phyloP scores from a whole-genome alignment of 2,113 vertebrate species.

The Daboia siamensis region DNA sequence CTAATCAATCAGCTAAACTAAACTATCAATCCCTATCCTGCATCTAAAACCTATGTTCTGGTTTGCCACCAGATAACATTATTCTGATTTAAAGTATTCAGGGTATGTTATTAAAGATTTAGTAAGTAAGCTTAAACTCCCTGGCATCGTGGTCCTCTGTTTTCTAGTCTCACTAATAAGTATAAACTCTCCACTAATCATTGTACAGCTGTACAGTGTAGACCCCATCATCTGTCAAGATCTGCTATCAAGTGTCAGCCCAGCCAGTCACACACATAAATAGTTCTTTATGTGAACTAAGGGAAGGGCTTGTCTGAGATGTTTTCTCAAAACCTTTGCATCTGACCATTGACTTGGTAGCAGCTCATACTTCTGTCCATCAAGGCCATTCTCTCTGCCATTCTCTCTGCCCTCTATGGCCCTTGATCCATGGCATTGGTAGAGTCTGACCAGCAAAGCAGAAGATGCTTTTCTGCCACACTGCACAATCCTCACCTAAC shows the following conservation, averaged over 20 bases:
- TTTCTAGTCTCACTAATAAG: not conserved
- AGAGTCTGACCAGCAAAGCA: not conserved
- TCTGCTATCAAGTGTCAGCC: not conserved
- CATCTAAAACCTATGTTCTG: not conserved
- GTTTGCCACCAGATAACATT: not conserved
- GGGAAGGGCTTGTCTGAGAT: not conserved
- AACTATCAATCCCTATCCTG: not conserved
- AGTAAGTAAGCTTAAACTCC: not conserved
- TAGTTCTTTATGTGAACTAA: too few relatives aligned
- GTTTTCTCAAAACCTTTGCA: not conserved
- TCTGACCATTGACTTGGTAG: not conserved
- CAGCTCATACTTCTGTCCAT: not conserved
- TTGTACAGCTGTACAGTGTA: not conserved
- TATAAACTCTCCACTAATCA: not conserved
- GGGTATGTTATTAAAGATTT: not conserved
- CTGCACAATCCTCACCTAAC: not conserved
- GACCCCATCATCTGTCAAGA: not conserved
- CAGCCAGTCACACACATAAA: not conserved
- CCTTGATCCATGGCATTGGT: not conserved
- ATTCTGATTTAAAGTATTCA: not conserved
- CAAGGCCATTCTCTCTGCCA: not conserved
- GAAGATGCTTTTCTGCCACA: not conserved
- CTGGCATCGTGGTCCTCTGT: not conserved
- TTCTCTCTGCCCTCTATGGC: not conserved
- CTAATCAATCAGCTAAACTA: not conserved